Base-by-base conservation (phyloP, 2,797 vertebrate species). In the Paedocypris micromegethes region DNA sequence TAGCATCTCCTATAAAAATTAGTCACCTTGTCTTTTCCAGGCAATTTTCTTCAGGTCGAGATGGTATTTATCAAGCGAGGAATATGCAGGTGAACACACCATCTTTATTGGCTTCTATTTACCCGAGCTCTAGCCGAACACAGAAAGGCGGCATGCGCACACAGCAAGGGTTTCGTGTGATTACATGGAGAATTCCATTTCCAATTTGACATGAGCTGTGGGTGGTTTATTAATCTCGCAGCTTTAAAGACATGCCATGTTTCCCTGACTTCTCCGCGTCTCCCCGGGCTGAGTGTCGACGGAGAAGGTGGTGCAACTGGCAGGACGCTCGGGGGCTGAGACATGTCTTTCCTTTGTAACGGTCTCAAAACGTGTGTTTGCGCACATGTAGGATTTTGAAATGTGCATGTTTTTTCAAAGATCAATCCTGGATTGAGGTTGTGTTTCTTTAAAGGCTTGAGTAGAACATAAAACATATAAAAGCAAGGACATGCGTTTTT, bases 1-100 rank as follows among this genome's bases (percentile, higher is more conserved):
- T 81, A 83, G 82, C 81, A 77, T 81, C 83, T 83, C 82, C 72
- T 43, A 9, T 62, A 66, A 64, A 76, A 83, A 86, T 88, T 84
- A 83, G 82, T 87, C 78, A 85, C 78, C 76, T 78, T 82, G 80
- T 86, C 81, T 80, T 84, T 81, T 82, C 82, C 76, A 81, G 75
- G 79, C 84, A 86, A 86, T 90, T 86, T 87, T 85, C 74, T 58
- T 45, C 64, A 64, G 78, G 76, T 70, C 52, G 73, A 60, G 9
- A 5, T 77, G 68, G 72, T 82, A 86, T 88, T 86, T 80, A 86
- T 88, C 82, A 86, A 76, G 82, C 70, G 6, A 49, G 66, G 78
- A 71, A 56, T 37, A 59, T 64, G 58, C 76, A 83, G 75, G 82
- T 86, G 76, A 83, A 83, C 78, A 72, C 80, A 74, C 53, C 79